Evolutionary conservation across 2,888 invertebrate genomes (phyloP).

Genomic region (Megamerina dolium): DNA sequence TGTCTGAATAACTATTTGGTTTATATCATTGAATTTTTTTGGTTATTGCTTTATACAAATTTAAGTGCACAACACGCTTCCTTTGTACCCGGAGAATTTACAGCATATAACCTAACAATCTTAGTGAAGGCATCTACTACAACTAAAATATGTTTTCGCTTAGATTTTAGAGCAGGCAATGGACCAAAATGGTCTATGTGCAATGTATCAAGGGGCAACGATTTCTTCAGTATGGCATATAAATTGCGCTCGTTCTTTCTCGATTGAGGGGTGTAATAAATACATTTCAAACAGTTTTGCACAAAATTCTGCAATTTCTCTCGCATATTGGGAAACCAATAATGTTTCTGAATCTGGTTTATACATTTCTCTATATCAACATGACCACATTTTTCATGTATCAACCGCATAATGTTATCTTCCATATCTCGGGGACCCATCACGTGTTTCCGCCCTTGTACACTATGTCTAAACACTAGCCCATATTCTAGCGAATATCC

Average conservation of each 20-base stretch:
- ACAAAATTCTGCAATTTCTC: constrained; percentile 5
- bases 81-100: not conserved
- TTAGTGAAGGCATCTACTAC: constrained; percentile 7
- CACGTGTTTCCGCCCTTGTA: not conserved
- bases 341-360: constrained; percentile 2
- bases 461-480: constrained; percentile 2
- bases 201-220: constrained; percentile 1
- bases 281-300: constrained; percentile 9
- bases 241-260: no score
- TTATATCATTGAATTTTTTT: no score
- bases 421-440: constrained; percentile 11
- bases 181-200: constrained; percentile 8
- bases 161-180: constrained; percentile 4
- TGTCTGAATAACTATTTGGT: no score
- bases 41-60: no score
- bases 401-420: constrained; percentile 7
- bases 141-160: constrained; percentile 6
- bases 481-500: constrained; percentile 4
- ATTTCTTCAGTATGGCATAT: not conserved
- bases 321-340: constrained; percentile 9
- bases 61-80: not conserved
- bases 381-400: constrained; percentile 14
- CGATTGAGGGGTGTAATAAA: no score
- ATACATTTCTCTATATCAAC: constrained; percentile 2
- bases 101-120: constrained; percentile 5